phyloP scores from a whole-genome alignment of 2,888 invertebrate genomes.

The Pediacus dermestoides region DNA sequence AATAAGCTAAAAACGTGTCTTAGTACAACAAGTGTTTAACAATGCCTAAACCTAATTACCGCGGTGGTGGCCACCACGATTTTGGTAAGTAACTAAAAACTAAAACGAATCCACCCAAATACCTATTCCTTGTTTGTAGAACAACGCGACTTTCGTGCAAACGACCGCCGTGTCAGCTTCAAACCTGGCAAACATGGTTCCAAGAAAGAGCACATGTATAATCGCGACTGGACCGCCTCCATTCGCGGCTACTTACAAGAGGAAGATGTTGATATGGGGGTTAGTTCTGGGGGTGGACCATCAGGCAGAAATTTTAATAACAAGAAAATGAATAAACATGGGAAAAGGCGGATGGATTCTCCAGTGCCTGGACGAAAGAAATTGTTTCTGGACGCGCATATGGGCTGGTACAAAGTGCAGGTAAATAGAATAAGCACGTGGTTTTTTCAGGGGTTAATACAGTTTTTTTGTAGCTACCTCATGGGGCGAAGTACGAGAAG shows the following conservation, averaged over 20 bases:
- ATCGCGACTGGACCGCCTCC: slow-evolving; percentile 50
- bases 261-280: slow-evolving; percentile 63
- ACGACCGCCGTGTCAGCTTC: slow-evolving; percentile 59
- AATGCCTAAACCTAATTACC: too few relatives aligned
- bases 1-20: too few relatives aligned
- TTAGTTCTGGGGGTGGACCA: slow-evolving; percentile 29
- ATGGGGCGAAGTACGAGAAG: slow-evolving; percentile 73
- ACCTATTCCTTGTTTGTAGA: too few relatives aligned
- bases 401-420: slow-evolving; percentile 71
- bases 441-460: too few relatives aligned
- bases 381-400: slow-evolving; percentile 54
- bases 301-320: slow-evolving; percentile 5
- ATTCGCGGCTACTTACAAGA: slow-evolving; percentile 54
- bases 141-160: too few relatives aligned
- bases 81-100: too few relatives aligned
- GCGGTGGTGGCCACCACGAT: too few relatives aligned
- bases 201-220: slow-evolving; percentile 43
- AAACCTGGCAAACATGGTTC: slow-evolving; percentile 46
- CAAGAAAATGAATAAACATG: slow-evolving; percentile 17
- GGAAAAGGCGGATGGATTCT: slow-evolving; percentile 47
- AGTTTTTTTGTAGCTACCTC: slow-evolving; percentile 53
- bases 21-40: too few relatives aligned
- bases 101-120: too few relatives aligned
- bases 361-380: slow-evolving; percentile 52
- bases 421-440: too few relatives aligned